phyloP scores from a whole-genome alignment of 1,140 invertebrate species.

The Zaprionus nigranus region DNA sequence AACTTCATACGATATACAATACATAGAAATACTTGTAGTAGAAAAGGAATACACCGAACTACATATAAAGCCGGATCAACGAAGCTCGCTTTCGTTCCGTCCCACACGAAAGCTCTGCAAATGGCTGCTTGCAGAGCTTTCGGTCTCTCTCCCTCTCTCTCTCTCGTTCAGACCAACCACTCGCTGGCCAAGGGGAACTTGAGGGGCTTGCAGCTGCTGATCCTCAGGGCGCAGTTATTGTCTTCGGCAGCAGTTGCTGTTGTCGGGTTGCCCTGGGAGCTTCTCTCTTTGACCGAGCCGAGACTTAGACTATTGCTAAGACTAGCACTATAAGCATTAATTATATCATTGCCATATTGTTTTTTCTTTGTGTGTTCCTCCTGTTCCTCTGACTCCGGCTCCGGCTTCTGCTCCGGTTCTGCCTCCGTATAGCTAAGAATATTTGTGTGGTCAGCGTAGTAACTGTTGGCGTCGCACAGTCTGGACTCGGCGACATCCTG shows the following conservation, averaged over 20 bases:
- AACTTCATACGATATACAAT: slow-evolving; percentile 19
- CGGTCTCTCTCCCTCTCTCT: not conserved
- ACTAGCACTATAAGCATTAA: slow-evolving; percentile 57
- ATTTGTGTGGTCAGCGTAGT: slow-evolving; percentile 78
- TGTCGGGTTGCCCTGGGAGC: slow-evolving; percentile 42
- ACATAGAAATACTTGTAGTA: slow-evolving; percentile 27
- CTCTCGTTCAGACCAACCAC: slow-evolving; percentile 70
- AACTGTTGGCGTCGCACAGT: slow-evolving; percentile 60
- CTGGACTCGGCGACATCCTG: slow-evolving; percentile 14
- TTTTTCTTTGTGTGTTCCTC: slow-evolving; percentile 19
- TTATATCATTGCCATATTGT: slow-evolving; percentile 65
- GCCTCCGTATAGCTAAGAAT: slow-evolving; percentile 65
- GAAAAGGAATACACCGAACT: slow-evolving; percentile 1
- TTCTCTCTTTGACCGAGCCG: slow-evolving; percentile 58
- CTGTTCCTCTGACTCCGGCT: slow-evolving; percentile 3
- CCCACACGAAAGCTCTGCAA: slow-evolving; percentile 48
- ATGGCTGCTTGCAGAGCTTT: slow-evolving; percentile 72
- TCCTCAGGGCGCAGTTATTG: slow-evolving; percentile 77
- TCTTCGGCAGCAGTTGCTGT: slow-evolving; percentile 76
- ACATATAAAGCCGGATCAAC: not conserved
- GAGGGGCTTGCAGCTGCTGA: slow-evolving; percentile 81
- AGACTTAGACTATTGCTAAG: slow-evolving; percentile 67
- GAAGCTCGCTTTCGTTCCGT: not conserved
- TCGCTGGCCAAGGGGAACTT: slow-evolving; percentile 82
- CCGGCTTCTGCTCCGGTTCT: not conserved